A percentile compares a stretch with the other conserved stretches of the same genome.
These are phyloP conservation scores for Adoxophyes honmai DNA, from an alignment of 1,140 invertebrate species.

Conservation along the genomic window DNA sequence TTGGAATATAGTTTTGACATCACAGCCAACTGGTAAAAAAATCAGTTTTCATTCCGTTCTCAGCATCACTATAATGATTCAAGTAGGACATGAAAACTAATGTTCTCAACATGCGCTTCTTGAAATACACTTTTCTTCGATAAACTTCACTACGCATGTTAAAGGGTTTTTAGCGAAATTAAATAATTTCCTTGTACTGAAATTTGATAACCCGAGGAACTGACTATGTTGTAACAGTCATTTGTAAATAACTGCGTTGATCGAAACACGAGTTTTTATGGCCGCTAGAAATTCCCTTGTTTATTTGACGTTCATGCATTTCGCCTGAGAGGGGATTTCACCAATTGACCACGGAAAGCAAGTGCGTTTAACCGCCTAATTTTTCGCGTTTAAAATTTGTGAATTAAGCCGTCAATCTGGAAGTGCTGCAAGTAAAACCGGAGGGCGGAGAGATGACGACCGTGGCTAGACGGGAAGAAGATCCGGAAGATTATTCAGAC, in stretches of 20 bases:
- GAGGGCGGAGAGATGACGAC: conserved; percentile 71
- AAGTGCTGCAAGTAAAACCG: conserved; percentile 61
- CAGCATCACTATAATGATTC: too few relatives aligned
- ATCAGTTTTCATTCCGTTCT: too few relatives aligned
- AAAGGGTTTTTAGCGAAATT: too few relatives aligned
- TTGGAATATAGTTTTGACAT: too few relatives aligned
- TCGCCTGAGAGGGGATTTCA: conserved; percentile 47
- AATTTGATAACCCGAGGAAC: too few relatives aligned
- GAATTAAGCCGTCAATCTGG: conserved; percentile 58
- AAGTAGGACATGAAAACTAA: too few relatives aligned
- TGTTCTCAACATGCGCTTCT: too few relatives aligned
- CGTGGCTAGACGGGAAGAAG: conserved; percentile 64
- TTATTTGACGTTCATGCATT: conserved; percentile 62
- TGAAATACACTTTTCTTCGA: too few relatives aligned
- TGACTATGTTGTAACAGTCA: too few relatives aligned
- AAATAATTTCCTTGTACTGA: too few relatives aligned
- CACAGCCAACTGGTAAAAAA: too few relatives aligned
- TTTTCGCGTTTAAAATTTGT: conserved; percentile 26
- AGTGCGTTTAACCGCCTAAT: conserved; percentile 34
- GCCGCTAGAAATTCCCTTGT: conserved; percentile 63
- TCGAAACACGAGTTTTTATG: conserved; percentile 52
- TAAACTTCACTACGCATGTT: too few relatives aligned
- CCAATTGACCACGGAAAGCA: conserved; percentile 29
- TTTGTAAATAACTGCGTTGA: conserved; percentile 26
- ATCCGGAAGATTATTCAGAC: conserved; percentile 72